These are phyloP conservation scores for Muntiacus muntjak DNA, from an alignment of 2,113 vertebrate genomes.

Conservation along the genomic window DNA sequence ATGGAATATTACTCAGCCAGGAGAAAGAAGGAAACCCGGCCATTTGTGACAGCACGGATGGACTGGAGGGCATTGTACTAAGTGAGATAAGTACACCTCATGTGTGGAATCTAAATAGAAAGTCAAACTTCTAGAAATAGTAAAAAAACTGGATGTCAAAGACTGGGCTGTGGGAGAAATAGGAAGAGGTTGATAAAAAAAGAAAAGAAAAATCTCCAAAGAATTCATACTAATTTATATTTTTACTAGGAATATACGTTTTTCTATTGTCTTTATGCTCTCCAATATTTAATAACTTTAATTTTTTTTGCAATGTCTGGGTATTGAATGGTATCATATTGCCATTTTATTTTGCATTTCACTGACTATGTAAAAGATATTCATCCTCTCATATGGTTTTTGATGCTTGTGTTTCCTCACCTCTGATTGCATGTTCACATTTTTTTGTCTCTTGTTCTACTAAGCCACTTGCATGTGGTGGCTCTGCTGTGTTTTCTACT, in stretches of 20 bases:
- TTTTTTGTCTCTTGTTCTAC: background rate
- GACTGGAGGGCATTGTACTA: background rate
- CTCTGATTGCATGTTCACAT: background rate
- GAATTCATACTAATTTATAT: background rate
- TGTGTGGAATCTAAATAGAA: background rate
- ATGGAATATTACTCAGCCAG: background rate
- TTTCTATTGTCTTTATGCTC: background rate
- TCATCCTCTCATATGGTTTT: background rate
- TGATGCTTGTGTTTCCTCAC: background rate
- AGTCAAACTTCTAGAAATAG: background rate
- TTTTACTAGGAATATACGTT: background rate
- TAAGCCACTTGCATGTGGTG: background rate
- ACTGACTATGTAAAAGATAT: background rate
- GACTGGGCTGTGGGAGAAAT: background rate
- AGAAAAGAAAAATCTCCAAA: background rate
- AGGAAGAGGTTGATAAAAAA: background rate
- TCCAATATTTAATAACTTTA: background rate
- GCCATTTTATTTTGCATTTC: background rate
- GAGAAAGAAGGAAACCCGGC: background rate
- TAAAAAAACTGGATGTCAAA: background rate
- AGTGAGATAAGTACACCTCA: background rate
- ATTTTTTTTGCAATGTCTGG: background rate
- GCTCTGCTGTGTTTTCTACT: background rate
- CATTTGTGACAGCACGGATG: background rate
- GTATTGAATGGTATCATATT: background rate